phyloP scores from a whole-genome alignment of 2,888 invertebrate species.

The Griposia aprilina region DNA sequence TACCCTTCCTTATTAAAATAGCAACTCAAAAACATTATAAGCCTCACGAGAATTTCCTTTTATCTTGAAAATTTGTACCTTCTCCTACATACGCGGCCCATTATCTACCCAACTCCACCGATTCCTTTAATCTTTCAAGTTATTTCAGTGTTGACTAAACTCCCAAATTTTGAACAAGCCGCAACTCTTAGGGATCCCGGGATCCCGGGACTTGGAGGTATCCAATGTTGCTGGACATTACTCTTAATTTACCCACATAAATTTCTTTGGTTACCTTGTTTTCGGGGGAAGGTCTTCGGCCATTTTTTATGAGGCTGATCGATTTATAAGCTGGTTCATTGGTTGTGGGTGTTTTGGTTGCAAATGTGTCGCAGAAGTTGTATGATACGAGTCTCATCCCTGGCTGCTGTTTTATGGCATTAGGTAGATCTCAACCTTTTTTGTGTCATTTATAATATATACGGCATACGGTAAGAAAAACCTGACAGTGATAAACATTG shows the following conservation, averaged over 20 bases:
- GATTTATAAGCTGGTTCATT: constrained; percentile 16
- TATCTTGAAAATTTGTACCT: constrained; percentile 41
- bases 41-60: constrained; percentile 34
- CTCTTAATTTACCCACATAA: constrained; percentile 67
- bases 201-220: constrained; percentile 28
- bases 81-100: constrained; percentile 18
- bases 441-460: not conserved
- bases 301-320: constrained; percentile 36
- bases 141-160: constrained; percentile 45
- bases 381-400: not conserved
- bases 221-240: constrained; percentile 62
- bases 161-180: constrained; percentile 35
- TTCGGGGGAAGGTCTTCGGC: constrained; percentile 11
- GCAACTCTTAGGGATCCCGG: constrained; percentile 23
- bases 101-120: constrained; percentile 18
- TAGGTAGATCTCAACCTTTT: not conserved
- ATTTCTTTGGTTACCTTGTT: constrained; percentile 50
- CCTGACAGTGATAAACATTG: too few species aligned
- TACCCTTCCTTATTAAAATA: constrained; percentile 32
- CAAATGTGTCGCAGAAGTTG: not conserved
- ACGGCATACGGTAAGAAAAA: too few species aligned
- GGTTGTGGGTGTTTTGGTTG: not conserved
- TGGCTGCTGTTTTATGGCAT: not conserved
- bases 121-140: constrained; percentile 55
- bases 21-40: constrained; percentile 40